Base-by-base conservation (phyloP, 2,113 vertebrate genomes). In the Maccullochella peelii region DNA sequence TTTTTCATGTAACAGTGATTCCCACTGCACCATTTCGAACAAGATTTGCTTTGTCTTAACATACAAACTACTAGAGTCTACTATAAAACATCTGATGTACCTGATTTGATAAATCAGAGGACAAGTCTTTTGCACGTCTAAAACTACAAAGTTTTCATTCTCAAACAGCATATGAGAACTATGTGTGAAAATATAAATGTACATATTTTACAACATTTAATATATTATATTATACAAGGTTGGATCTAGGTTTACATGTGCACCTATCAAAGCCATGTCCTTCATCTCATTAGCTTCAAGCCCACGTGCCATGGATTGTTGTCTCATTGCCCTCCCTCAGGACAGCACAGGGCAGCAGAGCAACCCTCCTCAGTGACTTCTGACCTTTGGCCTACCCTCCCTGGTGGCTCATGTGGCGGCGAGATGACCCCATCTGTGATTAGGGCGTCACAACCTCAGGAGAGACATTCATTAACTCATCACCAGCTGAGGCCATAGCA, bases 371-470 rank as follows among this genome's bases (percentile, higher is more conserved):
- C 49, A 40, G 63, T 38, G 80, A 84, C 84, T 23, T 83, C 15
- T 87, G 78, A 91, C 81, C 87, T 88, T 61, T 77, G 25, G 6
- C 70, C 82, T 58, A 12, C 80, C 76, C 77, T 90, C 88, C 80
- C 80, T 21, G 40, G 77, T 83, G 80, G 52, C 74, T 80, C 72
- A 65, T 77, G 40, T 8, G 7, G 18, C 30, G 59, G 5, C 67
- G 79, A 50, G 70, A 74, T 57, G 76, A 84, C 77, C 84, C 44
- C 80, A 72, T 88, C 55, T 88, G 85, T 52, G 80, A 88, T 85
- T 42, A 85, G 55, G 69, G 80, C 62, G 1, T 79, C 81, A 66
- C 36, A 50, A 59, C 44, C 65, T 74, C 73, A 72, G 66, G 21
- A 15, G 50, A 83, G 52, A 50, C 77, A 54, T 74, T 63, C 50